Conservation (phyloP, 2,888 invertebrate genomes). For the Petrolisthes cinctipes region DNA sequence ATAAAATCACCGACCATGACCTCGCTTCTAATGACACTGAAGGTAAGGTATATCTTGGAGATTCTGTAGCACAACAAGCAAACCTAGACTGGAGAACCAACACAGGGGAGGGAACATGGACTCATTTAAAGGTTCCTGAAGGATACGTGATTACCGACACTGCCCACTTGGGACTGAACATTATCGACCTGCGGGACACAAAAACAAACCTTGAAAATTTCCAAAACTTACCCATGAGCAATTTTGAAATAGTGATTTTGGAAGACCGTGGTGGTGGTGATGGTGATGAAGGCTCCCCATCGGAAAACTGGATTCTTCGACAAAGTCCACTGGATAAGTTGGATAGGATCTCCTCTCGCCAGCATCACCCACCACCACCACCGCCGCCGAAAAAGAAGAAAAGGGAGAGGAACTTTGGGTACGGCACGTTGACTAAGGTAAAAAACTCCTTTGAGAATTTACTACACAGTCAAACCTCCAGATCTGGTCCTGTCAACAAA, state of each 20-base stretch:
- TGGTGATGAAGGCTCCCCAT: background rate
- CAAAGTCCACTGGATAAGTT: constrained; percentile 18
- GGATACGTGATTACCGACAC: too few species aligned
- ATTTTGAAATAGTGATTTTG: constrained; percentile 44
- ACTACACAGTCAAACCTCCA: constrained; percentile 36
- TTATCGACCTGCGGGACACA: too few species aligned
- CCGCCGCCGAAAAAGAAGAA: constrained; percentile 32
- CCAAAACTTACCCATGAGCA: background rate
- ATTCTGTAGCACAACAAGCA: too few species aligned
- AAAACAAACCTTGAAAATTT: too few species aligned
- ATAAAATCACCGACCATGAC: too few species aligned
- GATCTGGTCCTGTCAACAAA: background rate
- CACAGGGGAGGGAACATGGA: background rate
- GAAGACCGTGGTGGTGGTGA: background rate
- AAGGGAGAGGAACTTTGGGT: constrained; percentile 31
- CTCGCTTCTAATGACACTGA: too few species aligned
- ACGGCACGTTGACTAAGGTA: constrained; percentile 40
- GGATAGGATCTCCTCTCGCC: background rate
- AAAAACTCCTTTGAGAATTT: constrained; percentile 45
- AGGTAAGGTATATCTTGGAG: too few species aligned
- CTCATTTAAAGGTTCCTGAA: background rate
- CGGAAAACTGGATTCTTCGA: constrained; percentile 48
- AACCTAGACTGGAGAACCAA: too few species aligned
- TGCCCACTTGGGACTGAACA: too few species aligned
- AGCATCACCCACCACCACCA: background rate